Evolutionary conservation across 2,797 vertebrate species (phyloP), one percentile per base, ranked within the genome.

Genomic region (Danio choprae): DNA sequence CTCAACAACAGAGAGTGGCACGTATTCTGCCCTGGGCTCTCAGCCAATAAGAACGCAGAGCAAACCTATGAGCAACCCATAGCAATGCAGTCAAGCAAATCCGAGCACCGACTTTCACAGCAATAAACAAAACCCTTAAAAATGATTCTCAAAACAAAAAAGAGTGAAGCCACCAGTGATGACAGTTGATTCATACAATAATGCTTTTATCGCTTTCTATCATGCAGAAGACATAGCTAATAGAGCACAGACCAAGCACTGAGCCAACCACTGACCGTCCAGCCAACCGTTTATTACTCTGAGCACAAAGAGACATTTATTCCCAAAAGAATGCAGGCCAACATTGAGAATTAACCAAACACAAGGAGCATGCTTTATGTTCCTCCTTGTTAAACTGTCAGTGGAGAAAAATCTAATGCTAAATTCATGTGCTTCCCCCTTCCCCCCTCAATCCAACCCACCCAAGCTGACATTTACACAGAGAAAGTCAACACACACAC

Each of bases 391-490:
- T 65, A 64, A 62, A 43, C 43, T 58, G 53, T 82, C 79, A 72
- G 44, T 41, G 29, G 29, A 74, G 44, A 58, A 78, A 29, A 63
- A 73, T 67, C 73, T 46, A 81, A 62, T 58, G 81, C 60, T 77
- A 60, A 80, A 73, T 69, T 77, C 40, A 69, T 75, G 51, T 60
- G 58, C 68, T 72, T 65, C 67, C 11, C 64, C 11, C 63, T 38
- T 59, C n/a, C 9, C 53, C 43, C 65, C 8, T 73, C 55, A 73
- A 4, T 29, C 13, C 70, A 40, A 73, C 75, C n/a, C 68, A 64
- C 44, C 48, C 38, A 4, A 64, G 59, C 59, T 84, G 85, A 71
- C 78, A 81, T 86, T 84, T 81, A 81, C 74, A 71, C 55, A 75
- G 70, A 41, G 60, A 69, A 58, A 83, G 59, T 83, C 78, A 82